These are phyloP conservation scores for Mormyrus proboscirostris DNA, from an alignment of 2,797 vertebrate species.

Conservation along the genomic window DNA sequence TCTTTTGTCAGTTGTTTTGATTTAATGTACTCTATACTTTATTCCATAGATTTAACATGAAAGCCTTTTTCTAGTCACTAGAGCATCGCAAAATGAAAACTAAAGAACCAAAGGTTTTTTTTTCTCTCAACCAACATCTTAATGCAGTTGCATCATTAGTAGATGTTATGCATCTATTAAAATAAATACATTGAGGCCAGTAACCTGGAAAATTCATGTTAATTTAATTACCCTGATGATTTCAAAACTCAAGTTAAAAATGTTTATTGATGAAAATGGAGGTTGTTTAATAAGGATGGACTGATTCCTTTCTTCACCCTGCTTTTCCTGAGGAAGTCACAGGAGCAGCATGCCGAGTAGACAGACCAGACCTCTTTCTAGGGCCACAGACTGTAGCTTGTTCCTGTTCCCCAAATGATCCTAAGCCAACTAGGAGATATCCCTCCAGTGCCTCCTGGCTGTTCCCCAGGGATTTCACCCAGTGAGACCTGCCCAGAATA, in stretches of 20 bases:
- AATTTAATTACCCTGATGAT: not conserved
- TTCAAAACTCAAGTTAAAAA: not conserved
- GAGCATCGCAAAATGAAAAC: not conserved
- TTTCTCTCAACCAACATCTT: not conserved
- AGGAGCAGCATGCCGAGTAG: not conserved
- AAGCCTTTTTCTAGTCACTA: not conserved
- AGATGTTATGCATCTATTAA: not conserved
- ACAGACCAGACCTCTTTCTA: not conserved
- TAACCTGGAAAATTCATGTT: no score
- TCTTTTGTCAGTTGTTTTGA: not conserved
- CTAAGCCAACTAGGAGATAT: not conserved
- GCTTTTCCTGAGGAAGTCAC: not conserved
- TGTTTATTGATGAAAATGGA: not conserved
- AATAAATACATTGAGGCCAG: not conserved
- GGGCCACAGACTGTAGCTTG: not conserved
- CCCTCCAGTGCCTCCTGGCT: not conserved
- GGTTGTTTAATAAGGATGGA: not conserved
- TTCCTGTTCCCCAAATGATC: not conserved
- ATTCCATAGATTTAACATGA: not conserved
- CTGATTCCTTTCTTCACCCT: not conserved
- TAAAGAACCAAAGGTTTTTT: not conserved
- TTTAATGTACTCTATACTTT: not conserved
- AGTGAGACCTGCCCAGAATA: not conserved
- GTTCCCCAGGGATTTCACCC: not conserved
- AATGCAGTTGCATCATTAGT: not conserved